Evolutionary conservation across 1,140 invertebrate species (phyloP).

Genomic region (Penaeus indicus): DNA sequence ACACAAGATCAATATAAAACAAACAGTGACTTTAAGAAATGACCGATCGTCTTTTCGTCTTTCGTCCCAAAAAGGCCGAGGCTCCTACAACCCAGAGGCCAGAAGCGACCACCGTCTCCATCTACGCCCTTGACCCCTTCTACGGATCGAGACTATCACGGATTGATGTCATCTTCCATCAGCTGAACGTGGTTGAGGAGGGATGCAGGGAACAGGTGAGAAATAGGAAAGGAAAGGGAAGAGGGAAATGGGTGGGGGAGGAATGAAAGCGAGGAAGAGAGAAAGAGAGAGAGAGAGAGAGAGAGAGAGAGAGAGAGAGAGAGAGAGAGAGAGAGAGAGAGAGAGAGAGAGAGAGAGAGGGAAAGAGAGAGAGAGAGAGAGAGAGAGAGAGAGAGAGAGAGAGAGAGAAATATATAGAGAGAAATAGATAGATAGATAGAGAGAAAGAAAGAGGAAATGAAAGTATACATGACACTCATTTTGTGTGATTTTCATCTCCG

Average conservation of each 20-base stretch:
- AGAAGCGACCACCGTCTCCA: slow-evolving; percentile 40
- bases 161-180: slow-evolving; percentile 64
- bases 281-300: neutral
- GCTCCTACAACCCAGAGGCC: neutral
- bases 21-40: neutral
- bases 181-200: slow-evolving; percentile 52
- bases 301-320: no score
- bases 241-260: no score
- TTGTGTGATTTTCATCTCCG: neutral
- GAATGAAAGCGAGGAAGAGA: neutral
- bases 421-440: neutral
- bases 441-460: neutral
- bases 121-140: slow-evolving; percentile 66
- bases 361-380: neutral
- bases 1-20: neutral
- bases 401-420: neutral
- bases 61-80: neutral
- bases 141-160: slow-evolving; percentile 64
- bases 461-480: neutral
- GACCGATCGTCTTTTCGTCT: no score
- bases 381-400: no score
- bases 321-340: no score
- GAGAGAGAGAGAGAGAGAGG: neutral
- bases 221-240: neutral
- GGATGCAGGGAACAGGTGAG: slow-evolving; percentile 59